Evolutionary conservation across 1,140 invertebrate genomes (phyloP).

Genomic region (Acyrthosiphon pisum): DNA sequence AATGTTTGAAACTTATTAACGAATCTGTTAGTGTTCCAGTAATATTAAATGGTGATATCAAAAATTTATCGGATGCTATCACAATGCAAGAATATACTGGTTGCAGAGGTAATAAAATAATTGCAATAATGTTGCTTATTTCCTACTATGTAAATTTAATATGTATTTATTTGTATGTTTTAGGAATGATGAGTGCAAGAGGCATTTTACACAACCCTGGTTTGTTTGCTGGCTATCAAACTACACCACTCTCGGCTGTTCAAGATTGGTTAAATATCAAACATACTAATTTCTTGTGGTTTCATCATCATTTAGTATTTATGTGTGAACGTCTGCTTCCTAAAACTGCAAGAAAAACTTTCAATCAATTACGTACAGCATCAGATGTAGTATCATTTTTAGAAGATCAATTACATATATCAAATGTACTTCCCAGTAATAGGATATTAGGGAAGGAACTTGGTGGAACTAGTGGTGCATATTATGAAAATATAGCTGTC

Average conservation of each 20-base stretch:
- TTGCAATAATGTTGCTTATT: not conserved
- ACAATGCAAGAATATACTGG: slow-evolving; percentile 72
- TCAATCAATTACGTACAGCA: slow-evolving; percentile 48
- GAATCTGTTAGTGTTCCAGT: slow-evolving; percentile 79
- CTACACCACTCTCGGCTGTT: slow-evolving; percentile 80
- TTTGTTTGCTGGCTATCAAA: slow-evolving; percentile 75
- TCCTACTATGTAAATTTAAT: not conserved
- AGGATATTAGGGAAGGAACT: not conserved
- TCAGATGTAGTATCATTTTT: slow-evolving; percentile 52
- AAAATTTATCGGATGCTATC: slow-evolving; percentile 74
- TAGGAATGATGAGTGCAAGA: slow-evolving; percentile 86
- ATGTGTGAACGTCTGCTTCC: slow-evolving; percentile 86
- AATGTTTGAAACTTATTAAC: slow-evolving; percentile 77
- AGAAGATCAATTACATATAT: slow-evolving; percentile 41
- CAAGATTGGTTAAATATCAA: slow-evolving; percentile 85
- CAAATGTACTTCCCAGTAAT: slow-evolving; percentile 35
- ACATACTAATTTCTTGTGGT: slow-evolving; percentile 75
- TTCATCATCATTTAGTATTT: slow-evolving; percentile 93
- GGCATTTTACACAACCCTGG: slow-evolving; percentile 91
- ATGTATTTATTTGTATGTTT: not conserved
- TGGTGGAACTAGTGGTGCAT: slow-evolving; percentile 34
- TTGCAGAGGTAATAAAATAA: slow-evolving; percentile 71
- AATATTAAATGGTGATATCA: slow-evolving; percentile 91
- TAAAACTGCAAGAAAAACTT: slow-evolving; percentile 67
- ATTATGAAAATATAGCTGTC: not conserved